Evolutionary conservation across 2,797 vertebrate species (phyloP).

Genomic region (Alfaro cultratus): DNA sequence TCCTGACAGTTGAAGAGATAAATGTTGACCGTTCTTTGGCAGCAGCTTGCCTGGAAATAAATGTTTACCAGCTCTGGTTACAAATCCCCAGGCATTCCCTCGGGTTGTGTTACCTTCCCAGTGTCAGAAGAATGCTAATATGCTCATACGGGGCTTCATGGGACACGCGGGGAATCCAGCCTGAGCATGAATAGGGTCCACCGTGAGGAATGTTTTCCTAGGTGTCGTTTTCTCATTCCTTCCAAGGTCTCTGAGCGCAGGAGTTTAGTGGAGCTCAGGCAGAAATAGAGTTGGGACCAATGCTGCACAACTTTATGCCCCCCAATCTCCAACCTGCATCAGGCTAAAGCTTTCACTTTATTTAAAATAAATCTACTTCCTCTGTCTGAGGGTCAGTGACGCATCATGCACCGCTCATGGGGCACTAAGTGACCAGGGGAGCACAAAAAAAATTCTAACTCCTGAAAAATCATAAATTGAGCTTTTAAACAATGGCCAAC

Average conservation of each 20-base stretch:
- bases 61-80: constrained; percentile 79
- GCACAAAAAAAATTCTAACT: background rate
- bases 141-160: constrained; percentile 69
- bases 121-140: constrained; percentile 81
- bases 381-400: background rate
- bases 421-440: no score
- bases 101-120: constrained; percentile 70
- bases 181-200: constrained; percentile 69
- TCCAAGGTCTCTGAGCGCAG: constrained; percentile 60
- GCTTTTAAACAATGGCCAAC: background rate
- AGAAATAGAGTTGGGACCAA: constrained; percentile 47
- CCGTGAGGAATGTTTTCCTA: constrained; percentile 76
- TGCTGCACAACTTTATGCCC: constrained; percentile 9
- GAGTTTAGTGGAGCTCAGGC: constrained; percentile 53
- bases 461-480: no score
- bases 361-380: background rate
- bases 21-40: constrained; percentile 52
- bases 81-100: constrained; percentile 64
- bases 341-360: background rate
- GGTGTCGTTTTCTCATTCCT: constrained; percentile 80
- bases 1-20: constrained; percentile 44
- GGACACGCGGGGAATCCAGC: constrained; percentile 68
- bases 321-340: constrained; percentile 15
- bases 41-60: constrained; percentile 68
- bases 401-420: background rate